Evolutionary conservation across 1,140 invertebrate species (phyloP).

Genomic region (Sitobion miscanthi): DNA sequence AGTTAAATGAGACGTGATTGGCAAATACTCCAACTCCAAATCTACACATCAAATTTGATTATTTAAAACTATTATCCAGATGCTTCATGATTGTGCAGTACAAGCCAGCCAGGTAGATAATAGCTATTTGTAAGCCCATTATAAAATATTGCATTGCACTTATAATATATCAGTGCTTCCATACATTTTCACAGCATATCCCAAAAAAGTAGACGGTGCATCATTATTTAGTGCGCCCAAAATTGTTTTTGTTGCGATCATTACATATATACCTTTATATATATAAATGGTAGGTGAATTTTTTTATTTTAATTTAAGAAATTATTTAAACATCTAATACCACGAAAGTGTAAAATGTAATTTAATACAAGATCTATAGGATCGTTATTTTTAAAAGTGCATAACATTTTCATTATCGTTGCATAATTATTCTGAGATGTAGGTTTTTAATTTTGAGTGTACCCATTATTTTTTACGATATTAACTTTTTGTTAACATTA

Average conservation of each 20-base stretch:
- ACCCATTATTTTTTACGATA: not conserved
- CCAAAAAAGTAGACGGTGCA: not conserved
- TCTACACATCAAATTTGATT: conserved; percentile 67
- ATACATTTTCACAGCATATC: not conserved
- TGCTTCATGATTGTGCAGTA: conserved; percentile 16
- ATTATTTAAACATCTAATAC: not conserved
- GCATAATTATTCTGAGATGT: not conserved
- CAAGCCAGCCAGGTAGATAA: not conserved
- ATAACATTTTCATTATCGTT: not conserved
- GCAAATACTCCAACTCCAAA: conserved; percentile 79
- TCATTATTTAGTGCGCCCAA: not conserved
- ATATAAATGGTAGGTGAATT: not conserved
- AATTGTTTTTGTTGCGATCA: not conserved
- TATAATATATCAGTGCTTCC: conserved; percentile 24
- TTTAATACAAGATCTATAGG: not conserved
- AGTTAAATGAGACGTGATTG: conserved; percentile 78
- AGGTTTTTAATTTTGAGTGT: not conserved
- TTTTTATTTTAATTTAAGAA: not conserved
- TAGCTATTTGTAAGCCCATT: not conserved
- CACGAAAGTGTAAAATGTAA: not conserved
- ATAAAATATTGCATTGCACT: not conserved
- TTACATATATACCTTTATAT: too few relatives aligned
- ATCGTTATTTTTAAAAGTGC: not conserved
- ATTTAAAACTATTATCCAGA: conserved; percentile 24
- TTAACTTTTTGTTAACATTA: not conserved